Base-by-base conservation (phyloP, 2,797 vertebrate species). In the Leucoraja ocellata region DNA sequence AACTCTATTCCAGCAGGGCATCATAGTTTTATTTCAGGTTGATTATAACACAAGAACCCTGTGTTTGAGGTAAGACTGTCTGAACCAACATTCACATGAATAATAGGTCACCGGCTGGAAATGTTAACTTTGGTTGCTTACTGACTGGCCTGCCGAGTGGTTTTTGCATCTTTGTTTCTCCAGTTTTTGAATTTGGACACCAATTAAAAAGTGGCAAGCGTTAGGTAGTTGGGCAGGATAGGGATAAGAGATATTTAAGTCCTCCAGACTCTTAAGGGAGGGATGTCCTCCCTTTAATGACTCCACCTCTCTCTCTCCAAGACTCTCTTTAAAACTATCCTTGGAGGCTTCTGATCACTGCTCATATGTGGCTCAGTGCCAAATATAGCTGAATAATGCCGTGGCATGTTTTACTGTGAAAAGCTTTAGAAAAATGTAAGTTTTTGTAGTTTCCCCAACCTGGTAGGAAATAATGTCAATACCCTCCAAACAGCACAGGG, bases 41-140 rank as follows among this genome's bases (percentile, higher is more conserved):
- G 14, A 36, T 16, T 76, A 92, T 14, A 46, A 5, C 14, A 46
- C 76, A 74, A 76, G 39, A 74, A 71, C 71, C 84, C 39, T 74
- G 39, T 1, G 25, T 92, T 71, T 92, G 90, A 63, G 90, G 71
- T 91, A 91, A 91, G 25, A 91, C 88, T 71, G 68, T 88, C n/a
- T 88, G 84, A 16, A 88, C n/a, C 36, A 18, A 36, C 32, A 63
- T 8, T 36, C n/a, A 36, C 11, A 86, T 16, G 11, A 86, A 65
- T 18, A 0, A 63, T 36, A 68, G 13, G n/a, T 16, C 16, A 36
- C 65, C 21, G 13, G 28, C 28, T 61, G 23, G 58, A 63, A 88
- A 65, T 14, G 6, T 65, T 18, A 88, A 36, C n/a, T 88, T 11
- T 28, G 23, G 36, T 23, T 63, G 16, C 7, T 8, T 65, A n/a